Evolutionary conservation across 2,113 vertebrate species (phyloP), one percentile per base, ranked within the genome.

Genomic region (Scophthalmus maximus): DNA sequence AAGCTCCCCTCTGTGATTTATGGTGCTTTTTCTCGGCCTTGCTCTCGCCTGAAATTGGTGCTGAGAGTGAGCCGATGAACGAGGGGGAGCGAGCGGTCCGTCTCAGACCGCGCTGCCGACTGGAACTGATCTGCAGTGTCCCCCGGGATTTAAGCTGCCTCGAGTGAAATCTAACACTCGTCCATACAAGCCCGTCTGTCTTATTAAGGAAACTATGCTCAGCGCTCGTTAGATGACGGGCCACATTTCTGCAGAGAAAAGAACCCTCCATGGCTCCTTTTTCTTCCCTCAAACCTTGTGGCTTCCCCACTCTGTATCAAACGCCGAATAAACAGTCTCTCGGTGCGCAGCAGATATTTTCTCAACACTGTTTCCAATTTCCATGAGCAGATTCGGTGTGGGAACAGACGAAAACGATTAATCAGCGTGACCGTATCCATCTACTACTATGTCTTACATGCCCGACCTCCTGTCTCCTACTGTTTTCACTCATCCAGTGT

Each of bases 321-420:
- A 90, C n/a, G 86, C 88, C 91, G 90, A 92, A 92, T 82, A 92
- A 93, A 92, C 83, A 93, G 30, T 64, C 34, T 3, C 47, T 73
- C 47, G 50, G 49, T 70, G 63, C 76, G 69, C 83, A 79, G 81
- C 75, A 49, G 70, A 73, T 75, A n/a, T 82, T 73, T 78, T 67
- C 69, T 72, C 61, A 59, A 36, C 20, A n/a, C 52, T 61, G 34
- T 73, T 55, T 58, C 32, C 69, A 76, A 29, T 75, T 88, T 81
- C 71, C 29, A 62, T 27, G 65, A 56, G 40, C 58, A 47, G 29
- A 67, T 76, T 73, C 77, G 44, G 57, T 69, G 58, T 52, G 27
- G 49, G 38, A 18, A 78, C 30, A 46, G 42, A 36, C 32, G n/a
- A 73, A 59, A 73, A 56, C 58, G 38, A 71, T 68, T 78, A 63